Conservation (phyloP, 2,797 vertebrate genomes). For the Enteromius argenteus region DNA sequence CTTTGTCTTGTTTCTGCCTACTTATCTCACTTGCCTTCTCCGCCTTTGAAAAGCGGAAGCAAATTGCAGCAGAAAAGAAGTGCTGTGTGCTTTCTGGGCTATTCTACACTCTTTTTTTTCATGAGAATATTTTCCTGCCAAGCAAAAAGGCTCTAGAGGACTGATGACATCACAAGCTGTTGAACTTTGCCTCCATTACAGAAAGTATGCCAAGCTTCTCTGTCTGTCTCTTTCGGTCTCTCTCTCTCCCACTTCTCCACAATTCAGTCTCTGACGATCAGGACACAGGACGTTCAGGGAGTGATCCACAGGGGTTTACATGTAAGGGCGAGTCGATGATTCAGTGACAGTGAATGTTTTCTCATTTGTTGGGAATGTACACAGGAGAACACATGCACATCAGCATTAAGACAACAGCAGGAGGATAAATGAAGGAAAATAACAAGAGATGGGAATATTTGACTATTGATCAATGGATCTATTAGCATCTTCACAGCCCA, state of each 20-base stretch:
- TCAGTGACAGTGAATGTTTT: slow-evolving; percentile 52
- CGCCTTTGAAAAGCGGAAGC: slow-evolving; percentile 15
- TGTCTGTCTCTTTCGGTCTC: slow-evolving; percentile 8
- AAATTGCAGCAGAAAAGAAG: slow-evolving; percentile 16
- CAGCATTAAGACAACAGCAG: slow-evolving; percentile 14
- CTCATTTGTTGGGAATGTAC: slow-evolving; percentile 39
- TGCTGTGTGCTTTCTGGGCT: slow-evolving; percentile 15
- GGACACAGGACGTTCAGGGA: slow-evolving; percentile 68
- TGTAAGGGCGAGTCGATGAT: slow-evolving; percentile 62
- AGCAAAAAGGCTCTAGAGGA: slow-evolving; percentile 45
- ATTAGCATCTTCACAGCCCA: slow-evolving; percentile 15
- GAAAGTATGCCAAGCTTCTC: slow-evolving; percentile 51
- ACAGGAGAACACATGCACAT: slow-evolving; percentile 31
- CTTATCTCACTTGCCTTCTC: slow-evolving; percentile 34
- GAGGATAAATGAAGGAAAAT: slow-evolving; percentile 33
- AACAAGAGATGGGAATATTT: slow-evolving; percentile 29
- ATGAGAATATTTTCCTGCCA: slow-evolving; percentile 38
- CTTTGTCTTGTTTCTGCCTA: slow-evolving; percentile 10
- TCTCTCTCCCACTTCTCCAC: slow-evolving; percentile 22
- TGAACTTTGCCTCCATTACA: slow-evolving; percentile 60
- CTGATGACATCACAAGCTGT: slow-evolving; percentile 58
- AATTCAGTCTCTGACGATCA: slow-evolving; percentile 40
- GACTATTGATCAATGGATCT: slow-evolving; percentile 41
- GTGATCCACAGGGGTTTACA: slow-evolving; percentile 68
- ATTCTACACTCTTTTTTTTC: slow-evolving; percentile 18